These are phyloP conservation scores for Orthosia gothica DNA, from an alignment of 2,888 invertebrate species.

Conservation along the genomic window DNA sequence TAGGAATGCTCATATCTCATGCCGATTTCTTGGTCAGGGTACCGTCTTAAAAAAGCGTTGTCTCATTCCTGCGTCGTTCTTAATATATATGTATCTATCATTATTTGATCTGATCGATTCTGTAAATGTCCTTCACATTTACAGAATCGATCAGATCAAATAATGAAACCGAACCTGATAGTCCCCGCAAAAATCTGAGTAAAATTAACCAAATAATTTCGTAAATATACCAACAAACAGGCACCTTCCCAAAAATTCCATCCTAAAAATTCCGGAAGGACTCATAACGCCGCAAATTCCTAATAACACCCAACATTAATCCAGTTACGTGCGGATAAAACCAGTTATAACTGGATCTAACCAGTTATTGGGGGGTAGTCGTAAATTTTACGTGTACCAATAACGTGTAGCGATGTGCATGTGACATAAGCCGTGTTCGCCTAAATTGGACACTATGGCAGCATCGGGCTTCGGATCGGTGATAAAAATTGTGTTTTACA, in stretches of 20 bases:
- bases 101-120: too few species aligned
- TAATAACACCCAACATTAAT: conserved; percentile 72
- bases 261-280: conserved; percentile 1
- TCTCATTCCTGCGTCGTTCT: too few species aligned
- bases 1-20: too few species aligned
- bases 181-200: background rate
- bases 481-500: conserved; percentile 42
- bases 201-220: background rate
- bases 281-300: conserved; percentile 29
- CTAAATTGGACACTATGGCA: conserved; percentile 80
- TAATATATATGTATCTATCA: too few species aligned
- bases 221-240: background rate
- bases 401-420: conserved; percentile 78
- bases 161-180: too few species aligned
- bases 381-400: conserved; percentile 84
- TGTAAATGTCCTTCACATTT: too few species aligned
- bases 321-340: conserved; percentile 81
- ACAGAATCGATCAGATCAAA: background rate
- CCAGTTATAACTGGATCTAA: conserved; percentile 73
- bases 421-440: conserved; percentile 76
- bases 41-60: too few species aligned
- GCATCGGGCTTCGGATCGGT: conserved; percentile 14
- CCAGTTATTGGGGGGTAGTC: conserved; percentile 70
- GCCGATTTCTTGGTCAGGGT: too few species aligned
- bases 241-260: conserved; percentile 6